phyloP scores from a whole-genome alignment of 2,888 invertebrate species.

The Lingula anatina region DNA sequence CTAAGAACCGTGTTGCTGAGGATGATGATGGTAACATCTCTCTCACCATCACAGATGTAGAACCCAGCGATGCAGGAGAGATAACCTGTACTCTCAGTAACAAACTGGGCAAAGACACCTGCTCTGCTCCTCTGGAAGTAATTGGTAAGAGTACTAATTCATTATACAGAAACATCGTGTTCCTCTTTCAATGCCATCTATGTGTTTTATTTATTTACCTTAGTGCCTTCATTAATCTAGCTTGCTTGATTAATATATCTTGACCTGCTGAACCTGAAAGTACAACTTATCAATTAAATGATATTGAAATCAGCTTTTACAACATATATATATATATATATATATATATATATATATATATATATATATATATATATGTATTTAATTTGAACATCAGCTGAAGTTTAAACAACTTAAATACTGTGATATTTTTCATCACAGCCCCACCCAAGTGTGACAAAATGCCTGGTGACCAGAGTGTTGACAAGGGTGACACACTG shows the following conservation, averaged over 20 bases:
- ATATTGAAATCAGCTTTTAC: too few species aligned
- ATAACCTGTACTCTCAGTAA: conserved; percentile 95
- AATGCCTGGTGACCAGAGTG: conserved; percentile 84
- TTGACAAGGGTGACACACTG: conserved; percentile 92
- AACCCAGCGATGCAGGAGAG: conserved; percentile 88
- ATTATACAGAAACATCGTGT: not conserved
- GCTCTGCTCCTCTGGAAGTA: conserved; percentile 82
- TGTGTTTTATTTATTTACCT: too few species aligned
- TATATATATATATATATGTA: too few species aligned
- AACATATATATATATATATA: too few species aligned
- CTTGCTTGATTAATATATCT: not conserved
- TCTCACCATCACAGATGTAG: conserved; percentile 80
- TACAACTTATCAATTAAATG: too few species aligned
- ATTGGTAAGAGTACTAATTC: conserved; percentile 61
- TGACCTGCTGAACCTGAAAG: too few species aligned
- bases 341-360: too few species aligned
- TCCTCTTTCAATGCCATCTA: not conserved
- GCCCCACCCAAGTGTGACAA: conserved; percentile 72
- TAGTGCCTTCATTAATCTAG: too few species aligned
- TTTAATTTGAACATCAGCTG: too few species aligned
- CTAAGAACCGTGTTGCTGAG: conserved; percentile 47
- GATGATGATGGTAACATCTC: conserved; percentile 63
- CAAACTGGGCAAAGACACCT: conserved; percentile 83
- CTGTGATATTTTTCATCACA: too few species aligned
- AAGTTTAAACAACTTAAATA: too few species aligned